A percentile compares a stretch with the other conserved stretches of the same genome.
Conservation (phyloP, 2,888 invertebrate genomes). For the Ctenicera cuprea region DNA sequence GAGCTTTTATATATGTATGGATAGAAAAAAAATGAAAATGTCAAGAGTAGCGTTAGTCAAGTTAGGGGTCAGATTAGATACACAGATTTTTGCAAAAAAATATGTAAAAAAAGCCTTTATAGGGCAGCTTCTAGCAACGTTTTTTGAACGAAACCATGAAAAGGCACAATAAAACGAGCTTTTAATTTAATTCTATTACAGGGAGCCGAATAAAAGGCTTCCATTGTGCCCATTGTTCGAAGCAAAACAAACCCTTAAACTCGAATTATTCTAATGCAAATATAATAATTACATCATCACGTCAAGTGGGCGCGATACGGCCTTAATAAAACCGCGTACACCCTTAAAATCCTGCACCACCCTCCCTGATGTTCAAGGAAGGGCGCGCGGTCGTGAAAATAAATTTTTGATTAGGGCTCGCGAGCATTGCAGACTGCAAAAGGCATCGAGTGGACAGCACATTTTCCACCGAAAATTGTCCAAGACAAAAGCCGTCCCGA, state of each 20-base stretch:
- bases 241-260: slow-evolving; percentile 56
- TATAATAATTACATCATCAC: slow-evolving; percentile 57
- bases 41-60: too few relatives aligned
- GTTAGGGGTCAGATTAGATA: neutral
- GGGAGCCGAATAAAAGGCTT: slow-evolving; percentile 54
- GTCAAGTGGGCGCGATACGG: slow-evolving; percentile 54
- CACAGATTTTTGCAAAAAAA: neutral
- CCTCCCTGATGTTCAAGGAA: slow-evolving; percentile 20
- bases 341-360: slow-evolving; percentile 47
- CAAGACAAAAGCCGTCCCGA: slow-evolving; percentile 44
- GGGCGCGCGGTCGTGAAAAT: slow-evolving; percentile 47
- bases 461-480: slow-evolving; percentile 40
- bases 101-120: slow-evolving; percentile 23
- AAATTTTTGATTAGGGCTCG: slow-evolving; percentile 52
- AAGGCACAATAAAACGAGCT: slow-evolving; percentile 47
- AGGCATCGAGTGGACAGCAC: slow-evolving; percentile 56
- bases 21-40: too few relatives aligned
- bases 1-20: too few relatives aligned
- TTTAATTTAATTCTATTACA: slow-evolving; percentile 54
- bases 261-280: slow-evolving; percentile 57
- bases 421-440: slow-evolving; percentile 45
- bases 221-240: slow-evolving; percentile 55
- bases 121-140: slow-evolving; percentile 5
- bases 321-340: slow-evolving; percentile 47
- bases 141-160: slow-evolving; percentile 31